Conservation (phyloP, 2,797 vertebrate genomes). For the Coccyzus lansbergi region DNA sequence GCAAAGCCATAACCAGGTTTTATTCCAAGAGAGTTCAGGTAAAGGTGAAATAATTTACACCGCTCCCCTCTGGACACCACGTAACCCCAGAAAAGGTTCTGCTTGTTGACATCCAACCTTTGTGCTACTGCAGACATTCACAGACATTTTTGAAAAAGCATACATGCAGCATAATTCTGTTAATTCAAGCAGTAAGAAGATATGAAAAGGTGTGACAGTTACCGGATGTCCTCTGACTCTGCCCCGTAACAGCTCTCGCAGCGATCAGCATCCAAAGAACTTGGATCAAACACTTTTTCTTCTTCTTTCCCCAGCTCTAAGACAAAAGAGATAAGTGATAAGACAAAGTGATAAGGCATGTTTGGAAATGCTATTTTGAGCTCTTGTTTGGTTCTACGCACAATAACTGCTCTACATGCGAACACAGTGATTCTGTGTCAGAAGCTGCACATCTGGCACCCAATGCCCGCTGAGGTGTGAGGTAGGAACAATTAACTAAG, state of each 20-base stretch:
- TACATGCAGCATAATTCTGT: not conserved
- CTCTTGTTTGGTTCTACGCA: not conserved
- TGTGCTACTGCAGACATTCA: not conserved
- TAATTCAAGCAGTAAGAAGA: not conserved
- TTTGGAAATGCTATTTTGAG: not conserved
- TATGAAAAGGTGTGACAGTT: constrained; percentile 26
- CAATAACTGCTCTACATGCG: not conserved
- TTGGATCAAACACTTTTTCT: constrained; percentile 87
- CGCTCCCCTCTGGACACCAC: not conserved
- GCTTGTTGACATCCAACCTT: not conserved
- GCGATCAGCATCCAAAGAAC: constrained; percentile 88
- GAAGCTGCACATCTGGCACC: not conserved
- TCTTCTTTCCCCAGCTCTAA: constrained; percentile 90
- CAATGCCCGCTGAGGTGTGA: not conserved
- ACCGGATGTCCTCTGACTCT: constrained; percentile 93
- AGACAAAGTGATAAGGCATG: not conserved
- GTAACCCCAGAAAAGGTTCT: not conserved
- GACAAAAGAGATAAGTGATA: constrained; percentile 13
- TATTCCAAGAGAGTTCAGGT: fast-evolving
- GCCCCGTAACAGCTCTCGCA: constrained; percentile 98
- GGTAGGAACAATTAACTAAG: not conserved
- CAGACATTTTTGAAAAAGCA: not conserved
- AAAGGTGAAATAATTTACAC: not conserved
- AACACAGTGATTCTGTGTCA: fast-evolving
- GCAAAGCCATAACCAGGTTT: not conserved